Conservation (phyloP, 2,113 vertebrate genomes). For the Micromys minutus region DNA sequence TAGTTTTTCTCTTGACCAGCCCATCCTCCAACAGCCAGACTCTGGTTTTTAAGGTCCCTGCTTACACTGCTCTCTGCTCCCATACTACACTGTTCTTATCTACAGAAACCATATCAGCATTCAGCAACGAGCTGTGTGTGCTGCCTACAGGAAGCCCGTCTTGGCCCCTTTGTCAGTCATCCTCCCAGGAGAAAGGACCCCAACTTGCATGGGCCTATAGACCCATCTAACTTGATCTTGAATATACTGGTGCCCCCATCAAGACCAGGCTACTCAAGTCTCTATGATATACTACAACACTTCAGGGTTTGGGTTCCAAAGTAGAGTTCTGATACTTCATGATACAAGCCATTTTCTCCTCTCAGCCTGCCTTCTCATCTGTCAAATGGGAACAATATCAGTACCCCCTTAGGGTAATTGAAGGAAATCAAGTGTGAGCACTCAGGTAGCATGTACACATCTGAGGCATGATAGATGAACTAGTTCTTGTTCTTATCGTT, state of each 20-base stretch:
- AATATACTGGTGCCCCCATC: not conserved
- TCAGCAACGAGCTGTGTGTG: not conserved
- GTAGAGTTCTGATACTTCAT: not conserved
- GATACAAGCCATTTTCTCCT: not conserved
- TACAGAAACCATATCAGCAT: not conserved
- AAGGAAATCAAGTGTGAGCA: not conserved
- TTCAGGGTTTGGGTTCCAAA: not conserved
- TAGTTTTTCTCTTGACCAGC: not conserved
- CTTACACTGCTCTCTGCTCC: not conserved
- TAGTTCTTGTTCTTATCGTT: not conserved
- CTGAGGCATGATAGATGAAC: not conserved
- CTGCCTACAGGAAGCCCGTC: not conserved
- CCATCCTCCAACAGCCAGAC: not conserved
- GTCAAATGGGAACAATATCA: not conserved
- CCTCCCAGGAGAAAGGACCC: not conserved
- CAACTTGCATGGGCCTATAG: not conserved
- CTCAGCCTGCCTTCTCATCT: not conserved
- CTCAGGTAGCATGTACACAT: not conserved
- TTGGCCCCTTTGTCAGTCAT: not conserved
- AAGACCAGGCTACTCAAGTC: not conserved
- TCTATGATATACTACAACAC: not conserved
- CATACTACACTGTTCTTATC: not conserved
- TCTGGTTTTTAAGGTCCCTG: too few species aligned
- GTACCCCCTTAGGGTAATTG: rapidly evolving
- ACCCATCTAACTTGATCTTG: not conserved